Base-by-base conservation (phyloP, 2,113 vertebrate species). In the Prinia subflava region DNA sequence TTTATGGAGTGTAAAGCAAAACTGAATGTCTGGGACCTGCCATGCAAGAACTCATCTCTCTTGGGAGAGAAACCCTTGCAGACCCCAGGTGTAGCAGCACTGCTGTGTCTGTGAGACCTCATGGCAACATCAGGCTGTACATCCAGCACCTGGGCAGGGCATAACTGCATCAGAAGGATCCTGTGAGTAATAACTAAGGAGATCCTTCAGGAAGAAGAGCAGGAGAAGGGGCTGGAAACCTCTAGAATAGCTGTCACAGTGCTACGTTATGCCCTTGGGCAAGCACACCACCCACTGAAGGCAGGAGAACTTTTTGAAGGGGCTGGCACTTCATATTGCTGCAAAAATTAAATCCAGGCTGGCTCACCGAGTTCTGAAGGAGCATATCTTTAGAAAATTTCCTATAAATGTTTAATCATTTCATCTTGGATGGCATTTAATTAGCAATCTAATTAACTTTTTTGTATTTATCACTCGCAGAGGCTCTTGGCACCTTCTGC, bases 361-460 rank as follows among this genome's bases (percentile, higher is more conserved):
- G 39, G 46, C 42, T 89, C 41, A 53, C 37, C 0, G 21, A 69
- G 20, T 85, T 89, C 59, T 80, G 50, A 82, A 80, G 42, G 59
- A 69, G 67, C 76, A 46, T 31, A 64, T 60, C 68, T 75, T 92
- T 46, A 91, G 74, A 65, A 92, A 92, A 57, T 50, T 85, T 87
- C 41, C 25, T 69, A 62, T 87, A 87, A 83, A 95, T 63, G 10
- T 79, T 95, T 85, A 87, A 94, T 84, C 19, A 53, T 55, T 90
- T 89, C 37, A 85, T 87, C 31, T 65, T 74, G 41, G 30, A 37
- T 79, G 86, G 33, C 65, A 65, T 87, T 92, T 95, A 94, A 91
- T 89, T 89, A 94, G 25, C 62, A 82, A 91, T 65, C 53, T 62
- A 89, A 79, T 89, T 91, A 87, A 82, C 49, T 53, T 83, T 46